Conservation (phyloP, 1,140 invertebrate genomes). For the Ruditapes philippinarum region DNA sequence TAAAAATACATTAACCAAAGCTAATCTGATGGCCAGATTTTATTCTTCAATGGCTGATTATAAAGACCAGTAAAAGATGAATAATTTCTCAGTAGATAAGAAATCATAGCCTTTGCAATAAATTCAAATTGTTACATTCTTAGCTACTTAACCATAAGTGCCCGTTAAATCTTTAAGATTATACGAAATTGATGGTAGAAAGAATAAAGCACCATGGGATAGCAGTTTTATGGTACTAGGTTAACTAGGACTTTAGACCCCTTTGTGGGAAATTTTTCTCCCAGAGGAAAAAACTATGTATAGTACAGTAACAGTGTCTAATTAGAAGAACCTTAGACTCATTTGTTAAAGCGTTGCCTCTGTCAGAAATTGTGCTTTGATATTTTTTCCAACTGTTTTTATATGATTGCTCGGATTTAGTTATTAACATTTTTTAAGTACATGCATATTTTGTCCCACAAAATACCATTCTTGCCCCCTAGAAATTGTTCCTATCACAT, state of each 20-base stretch:
- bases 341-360: background rate
- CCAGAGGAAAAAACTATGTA: background rate
- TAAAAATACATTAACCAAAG: background rate
- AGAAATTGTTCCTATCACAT: no score
- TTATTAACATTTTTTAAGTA: background rate
- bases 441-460: no score
- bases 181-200: background rate
- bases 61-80: background rate
- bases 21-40: constrained; percentile 6
- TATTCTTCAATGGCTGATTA: constrained; percentile 22
- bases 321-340: background rate
- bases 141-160: constrained; percentile 35
- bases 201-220: constrained; percentile 12
- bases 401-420: background rate
- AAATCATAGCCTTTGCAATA: background rate
- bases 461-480: no score
- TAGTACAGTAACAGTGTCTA: background rate
- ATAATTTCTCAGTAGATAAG: constrained; percentile 1
- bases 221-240: constrained; percentile 17
- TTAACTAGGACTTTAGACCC: constrained; percentile 31
- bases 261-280: constrained; percentile 28
- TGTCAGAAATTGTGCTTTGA: constrained; percentile 26
- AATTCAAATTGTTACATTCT: constrained; percentile 53
- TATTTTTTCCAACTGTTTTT: background rate
- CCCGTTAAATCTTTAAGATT: constrained; percentile 34